Percentiles rank a stretch among this genome's conserved stretches.
Conservation (phyloP, 2,113 vertebrate genomes). For the Clarias magur region DNA sequence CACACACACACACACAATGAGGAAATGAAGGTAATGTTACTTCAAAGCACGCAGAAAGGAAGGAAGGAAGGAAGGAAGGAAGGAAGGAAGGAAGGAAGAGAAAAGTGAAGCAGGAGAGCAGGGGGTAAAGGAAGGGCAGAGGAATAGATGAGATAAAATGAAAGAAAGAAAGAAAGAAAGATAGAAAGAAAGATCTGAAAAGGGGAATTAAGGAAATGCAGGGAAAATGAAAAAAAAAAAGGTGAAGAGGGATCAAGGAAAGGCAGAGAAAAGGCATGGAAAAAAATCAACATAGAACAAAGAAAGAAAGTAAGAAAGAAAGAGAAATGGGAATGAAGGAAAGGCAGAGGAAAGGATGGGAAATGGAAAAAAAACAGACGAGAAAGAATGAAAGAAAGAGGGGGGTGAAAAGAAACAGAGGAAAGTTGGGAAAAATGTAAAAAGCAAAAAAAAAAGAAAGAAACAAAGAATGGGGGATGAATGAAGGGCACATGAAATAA, state of each 20-base stretch:
- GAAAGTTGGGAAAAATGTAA: too few relatives aligned
- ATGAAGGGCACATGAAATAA: neutral
- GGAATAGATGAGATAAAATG: neutral
- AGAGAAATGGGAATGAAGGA: neutral
- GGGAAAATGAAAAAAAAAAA: too few relatives aligned
- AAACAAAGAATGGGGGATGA: neutral
- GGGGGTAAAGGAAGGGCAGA: neutral
- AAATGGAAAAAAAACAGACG: rapidly evolving
- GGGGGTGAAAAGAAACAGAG: neutral
- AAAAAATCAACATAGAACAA: too few relatives aligned
- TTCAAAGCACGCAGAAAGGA: neutral
- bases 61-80: neutral
- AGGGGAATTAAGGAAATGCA: neutral
- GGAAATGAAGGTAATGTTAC: neutral
- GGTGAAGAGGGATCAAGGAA: too few relatives aligned
- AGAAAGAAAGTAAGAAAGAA: neutral
- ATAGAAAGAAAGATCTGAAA: neutral
- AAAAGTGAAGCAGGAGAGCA: too few relatives aligned
- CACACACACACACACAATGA: too few relatives aligned
- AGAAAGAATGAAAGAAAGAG: neutral
- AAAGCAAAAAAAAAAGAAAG: neutral
- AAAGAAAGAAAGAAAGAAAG: neutral
- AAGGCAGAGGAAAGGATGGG: neutral
- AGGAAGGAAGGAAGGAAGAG: neutral
- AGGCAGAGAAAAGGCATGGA: neutral